Base-by-base conservation (phyloP, 2,797 vertebrate species). In the Sphenodon punctatus region DNA sequence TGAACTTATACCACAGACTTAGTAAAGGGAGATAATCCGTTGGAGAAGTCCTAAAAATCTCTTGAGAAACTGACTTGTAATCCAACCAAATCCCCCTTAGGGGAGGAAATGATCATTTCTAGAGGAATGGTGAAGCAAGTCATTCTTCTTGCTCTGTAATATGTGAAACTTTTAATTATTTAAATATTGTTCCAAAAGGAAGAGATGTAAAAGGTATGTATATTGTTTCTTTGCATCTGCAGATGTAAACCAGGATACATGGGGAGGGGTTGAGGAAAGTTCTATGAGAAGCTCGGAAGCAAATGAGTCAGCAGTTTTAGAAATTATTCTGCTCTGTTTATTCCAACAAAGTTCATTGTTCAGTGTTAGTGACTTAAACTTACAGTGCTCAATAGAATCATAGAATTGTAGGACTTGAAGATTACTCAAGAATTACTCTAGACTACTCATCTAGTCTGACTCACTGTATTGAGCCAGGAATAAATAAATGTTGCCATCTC, bases 331-430 rank as follows among this genome's bases (percentile, higher is more conserved):
- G 19, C 19, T 78, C 78, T 63, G 74, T 34, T 42, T 84, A 45
- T n/a, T 78, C 30, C 15, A 78, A 68, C 74, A 42, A 82, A 75
- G 2, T 60, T 76, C 4, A 84, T 78, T 82, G 48, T 66, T 73
- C 48, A 66, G 20, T 30, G 32, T 67, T 88, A 46, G 68, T 39
- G 0, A 56, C 27, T 73, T n/a, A n/a, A n/a, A n/a, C 16, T 36
- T 61, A 13, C 56, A n/a, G 23, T 70, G 83, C 51, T 79, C n/a
- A n/a, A n/a, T n/a, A n/a, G n/a, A n/a, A n/a, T n/a, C n/a, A n/a
- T n/a, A n/a, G n/a, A n/a, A n/a, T 84, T 84, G 38, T 67, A n/a
- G n/a, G n/a, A n/a, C n/a, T n/a, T n/a, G n/a, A n/a, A n/a, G n/a
- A n/a, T n/a, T n/a, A n/a, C n/a, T n/a, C n/a, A n/a, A n/a, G n/a